These are phyloP conservation scores for Agapornis canus DNA, from an alignment of 2,797 vertebrate species.

Conservation along the genomic window DNA sequence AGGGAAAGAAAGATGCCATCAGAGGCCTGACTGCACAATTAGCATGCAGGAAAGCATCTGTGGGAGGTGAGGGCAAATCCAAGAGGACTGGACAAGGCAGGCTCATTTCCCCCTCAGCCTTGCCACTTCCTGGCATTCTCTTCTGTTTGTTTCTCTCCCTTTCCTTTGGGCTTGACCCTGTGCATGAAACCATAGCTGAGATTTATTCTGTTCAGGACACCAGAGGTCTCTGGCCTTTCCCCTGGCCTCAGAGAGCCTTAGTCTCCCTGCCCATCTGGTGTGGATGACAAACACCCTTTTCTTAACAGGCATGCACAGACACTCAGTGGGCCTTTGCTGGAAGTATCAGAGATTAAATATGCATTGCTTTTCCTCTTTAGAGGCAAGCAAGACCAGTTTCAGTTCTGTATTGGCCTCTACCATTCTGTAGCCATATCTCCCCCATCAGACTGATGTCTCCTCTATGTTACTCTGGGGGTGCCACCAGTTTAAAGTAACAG, in stretches of 20 bases:
- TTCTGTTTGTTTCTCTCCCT: constrained; percentile 6
- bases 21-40: neutral
- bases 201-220: neutral
- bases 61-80: constrained; percentile 19
- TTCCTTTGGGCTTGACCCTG: neutral
- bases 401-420: neutral
- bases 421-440: rapidly evolving
- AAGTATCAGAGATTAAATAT: neutral
- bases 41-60: neutral
- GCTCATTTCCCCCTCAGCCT: constrained; percentile 40
- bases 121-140: constrained; percentile 60
- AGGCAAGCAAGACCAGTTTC: neutral
- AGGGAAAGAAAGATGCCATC: neutral
- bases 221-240: neutral
- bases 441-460: neutral
- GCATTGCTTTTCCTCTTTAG: neutral
- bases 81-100: constrained; percentile 4
- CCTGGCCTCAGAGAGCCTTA: neutral
- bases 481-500: neutral
- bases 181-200: neutral
- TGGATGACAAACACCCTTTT: neutral
- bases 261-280: neutral
- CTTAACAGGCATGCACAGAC: neutral
- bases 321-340: neutral
- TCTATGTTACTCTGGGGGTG: neutral